These are phyloP conservation scores for Steatocranus sp. DNA, from an alignment of 2,797 vertebrate genomes.

Conservation along the genomic window DNA sequence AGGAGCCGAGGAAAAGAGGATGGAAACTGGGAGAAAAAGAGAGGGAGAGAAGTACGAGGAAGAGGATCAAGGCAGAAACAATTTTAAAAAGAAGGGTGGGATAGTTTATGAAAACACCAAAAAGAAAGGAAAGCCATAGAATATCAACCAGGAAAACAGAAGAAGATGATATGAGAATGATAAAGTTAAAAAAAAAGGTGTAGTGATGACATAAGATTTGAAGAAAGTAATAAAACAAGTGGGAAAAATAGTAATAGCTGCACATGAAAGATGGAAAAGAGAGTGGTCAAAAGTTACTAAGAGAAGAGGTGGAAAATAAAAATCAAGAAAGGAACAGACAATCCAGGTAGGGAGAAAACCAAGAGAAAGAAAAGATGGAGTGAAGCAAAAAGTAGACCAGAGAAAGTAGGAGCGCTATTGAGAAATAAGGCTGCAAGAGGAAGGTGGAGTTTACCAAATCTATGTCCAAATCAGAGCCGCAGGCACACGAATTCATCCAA, in stretches of 20 bases:
- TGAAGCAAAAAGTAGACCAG: not conserved
- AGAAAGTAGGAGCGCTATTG: not conserved
- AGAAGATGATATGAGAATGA: too few species aligned
- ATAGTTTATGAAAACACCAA: not conserved
- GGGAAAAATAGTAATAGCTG: too few species aligned
- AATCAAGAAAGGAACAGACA: not conserved
- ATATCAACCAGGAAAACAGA: not conserved
- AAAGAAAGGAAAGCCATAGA: not conserved
- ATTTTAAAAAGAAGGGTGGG: not conserved
- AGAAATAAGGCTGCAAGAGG: not conserved
- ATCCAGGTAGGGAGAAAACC: not conserved
- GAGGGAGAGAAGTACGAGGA: not conserved
- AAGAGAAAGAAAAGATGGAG: not conserved
- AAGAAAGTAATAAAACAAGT: too few species aligned
- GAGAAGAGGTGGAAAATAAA: not conserved
- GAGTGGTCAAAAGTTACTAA: too few species aligned
- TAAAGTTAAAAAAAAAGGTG: too few species aligned
- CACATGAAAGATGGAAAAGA: too few species aligned
- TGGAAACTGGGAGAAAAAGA: not conserved
- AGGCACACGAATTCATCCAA: conserved; percentile 26
- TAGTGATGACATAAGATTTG: too few species aligned
- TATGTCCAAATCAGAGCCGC: conserved; percentile 16
- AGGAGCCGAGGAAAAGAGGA: not conserved
- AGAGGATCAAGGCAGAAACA: not conserved
- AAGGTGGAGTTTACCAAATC: not conserved